A percentile compares a stretch with the other conserved stretches of the same genome.
These are phyloP conservation scores for Platycercus adscitus DNA, from an alignment of 2,113 vertebrate genomes.

Conservation along the genomic window DNA sequence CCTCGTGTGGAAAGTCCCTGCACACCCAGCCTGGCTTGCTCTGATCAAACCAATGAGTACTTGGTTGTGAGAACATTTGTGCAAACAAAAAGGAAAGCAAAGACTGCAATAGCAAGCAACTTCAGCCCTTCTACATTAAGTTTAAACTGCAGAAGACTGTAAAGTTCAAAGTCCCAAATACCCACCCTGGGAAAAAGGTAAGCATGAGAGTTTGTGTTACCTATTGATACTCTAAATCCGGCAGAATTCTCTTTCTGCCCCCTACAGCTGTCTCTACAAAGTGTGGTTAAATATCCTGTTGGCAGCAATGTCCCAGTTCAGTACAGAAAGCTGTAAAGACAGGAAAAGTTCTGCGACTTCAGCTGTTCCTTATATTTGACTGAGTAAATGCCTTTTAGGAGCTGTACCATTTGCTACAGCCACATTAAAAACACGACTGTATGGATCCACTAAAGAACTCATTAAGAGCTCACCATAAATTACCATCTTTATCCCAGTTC, in stretches of 20 bases:
- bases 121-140: not conserved
- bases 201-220: not conserved
- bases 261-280: not conserved
- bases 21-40: not conserved
- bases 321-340: not conserved
- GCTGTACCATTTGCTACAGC: not conserved
- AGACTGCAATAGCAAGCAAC: not conserved
- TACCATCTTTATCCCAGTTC: not conserved
- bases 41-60: not conserved
- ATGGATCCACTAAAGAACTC: not conserved
- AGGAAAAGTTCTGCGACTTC: not conserved
- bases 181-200: not conserved
- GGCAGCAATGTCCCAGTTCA: conserved; percentile 12
- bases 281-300: conserved; percentile 7
- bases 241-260: not conserved
- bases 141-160: not conserved
- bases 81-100: not conserved
- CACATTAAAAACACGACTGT: not conserved
- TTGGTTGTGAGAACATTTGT: not conserved
- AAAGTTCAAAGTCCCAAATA: not conserved
- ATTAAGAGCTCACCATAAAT: not conserved
- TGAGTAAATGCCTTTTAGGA: not conserved
- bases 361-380: not conserved
- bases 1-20: not conserved
- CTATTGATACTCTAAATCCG: not conserved